Percentiles rank a stretch among this genome's conserved stretches.
Conservation (phyloP, 2,888 invertebrate genomes). For the Cacoxenus indagator region DNA sequence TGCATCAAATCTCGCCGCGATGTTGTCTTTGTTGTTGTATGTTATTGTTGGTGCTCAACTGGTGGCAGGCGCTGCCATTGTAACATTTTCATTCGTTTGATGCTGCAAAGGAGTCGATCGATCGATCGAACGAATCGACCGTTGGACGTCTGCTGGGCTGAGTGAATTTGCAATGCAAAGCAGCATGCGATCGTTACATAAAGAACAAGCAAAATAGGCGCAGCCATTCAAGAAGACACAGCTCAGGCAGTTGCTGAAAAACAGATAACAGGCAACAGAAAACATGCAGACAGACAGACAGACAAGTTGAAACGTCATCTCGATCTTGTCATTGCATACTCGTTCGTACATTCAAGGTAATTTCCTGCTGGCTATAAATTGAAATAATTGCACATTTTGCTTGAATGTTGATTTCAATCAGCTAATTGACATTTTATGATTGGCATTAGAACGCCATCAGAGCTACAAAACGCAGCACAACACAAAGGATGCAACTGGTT, state of each 20-base stretch:
- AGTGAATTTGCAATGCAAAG: slow-evolving; percentile 46
- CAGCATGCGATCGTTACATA: slow-evolving; percentile 51
- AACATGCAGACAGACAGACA: background rate
- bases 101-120: background rate
- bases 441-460: slow-evolving; percentile 35
- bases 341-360: slow-evolving; percentile 30
- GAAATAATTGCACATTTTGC: slow-evolving; percentile 45
- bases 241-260: background rate
- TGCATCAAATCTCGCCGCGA: slow-evolving; percentile 38
- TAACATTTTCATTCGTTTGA: slow-evolving; percentile 37
- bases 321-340: slow-evolving; percentile 49
- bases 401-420: slow-evolving; percentile 49
- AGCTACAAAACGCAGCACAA: background rate
- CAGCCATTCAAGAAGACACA: slow-evolving; percentile 29
- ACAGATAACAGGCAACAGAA: background rate
- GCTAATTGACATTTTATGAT: slow-evolving; percentile 61
- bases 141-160: background rate
- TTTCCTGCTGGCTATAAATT: slow-evolving; percentile 53
- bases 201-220: slow-evolving; percentile 42
- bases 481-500: background rate
- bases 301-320: slow-evolving; percentile 29
- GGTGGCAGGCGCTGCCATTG: background rate
- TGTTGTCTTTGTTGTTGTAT: slow-evolving; percentile 26
- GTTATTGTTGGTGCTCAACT: slow-evolving; percentile 19
- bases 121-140: background rate